phyloP scores from a whole-genome alignment of 2,797 vertebrate genomes.

The Gadopsis bispinosus region DNA sequence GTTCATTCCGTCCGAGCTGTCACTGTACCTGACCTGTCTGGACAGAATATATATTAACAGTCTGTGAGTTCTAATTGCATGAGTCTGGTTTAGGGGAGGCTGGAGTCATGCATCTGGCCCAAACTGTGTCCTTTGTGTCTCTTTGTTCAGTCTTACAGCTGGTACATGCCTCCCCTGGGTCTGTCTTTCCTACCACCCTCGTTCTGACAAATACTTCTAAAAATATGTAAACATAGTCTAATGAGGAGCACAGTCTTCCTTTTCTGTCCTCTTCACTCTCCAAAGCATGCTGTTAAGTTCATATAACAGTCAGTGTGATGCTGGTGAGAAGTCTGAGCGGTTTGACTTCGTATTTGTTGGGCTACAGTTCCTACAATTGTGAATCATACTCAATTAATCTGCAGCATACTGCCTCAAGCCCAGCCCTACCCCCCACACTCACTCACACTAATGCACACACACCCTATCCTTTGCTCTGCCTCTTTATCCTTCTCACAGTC shows the following conservation, averaged over 20 bases:
- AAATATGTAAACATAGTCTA: conserved; percentile 28
- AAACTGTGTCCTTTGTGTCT: conserved; percentile 18
- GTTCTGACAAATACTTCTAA: conserved; percentile 15
- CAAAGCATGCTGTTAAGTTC: conserved; percentile 17
- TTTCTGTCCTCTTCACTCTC: conserved; percentile 11
- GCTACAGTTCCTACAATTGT: conserved; percentile 48
- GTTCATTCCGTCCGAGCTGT: conserved; percentile 49
- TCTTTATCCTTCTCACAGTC: conserved; percentile 54
- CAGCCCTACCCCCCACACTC: conserved; percentile 39
- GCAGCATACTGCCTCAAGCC: conserved; percentile 50
- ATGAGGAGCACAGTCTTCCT: conserved; percentile 40
- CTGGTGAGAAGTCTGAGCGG: conserved; percentile 16
- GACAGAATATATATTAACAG: conserved; percentile 68
- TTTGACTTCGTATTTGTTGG: conserved; percentile 38
- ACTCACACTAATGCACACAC: conserved; percentile 40
- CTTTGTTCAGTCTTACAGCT: background rate
- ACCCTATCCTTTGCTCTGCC: conserved; percentile 43
- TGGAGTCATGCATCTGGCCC: conserved; percentile 10
- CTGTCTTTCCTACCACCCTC: conserved; percentile 3
- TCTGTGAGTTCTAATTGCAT: conserved; percentile 42
- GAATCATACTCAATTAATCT: conserved; percentile 74
- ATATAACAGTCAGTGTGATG: conserved; percentile 46
- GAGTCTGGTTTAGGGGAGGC: conserved; percentile 9
- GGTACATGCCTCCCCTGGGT: background rate
- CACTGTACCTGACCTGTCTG: conserved; percentile 51